Evolutionary conservation across 2,113 vertebrate species (phyloP), one percentile per base, ranked within the genome.

Genomic region (Sebastes fasciatus): DNA sequence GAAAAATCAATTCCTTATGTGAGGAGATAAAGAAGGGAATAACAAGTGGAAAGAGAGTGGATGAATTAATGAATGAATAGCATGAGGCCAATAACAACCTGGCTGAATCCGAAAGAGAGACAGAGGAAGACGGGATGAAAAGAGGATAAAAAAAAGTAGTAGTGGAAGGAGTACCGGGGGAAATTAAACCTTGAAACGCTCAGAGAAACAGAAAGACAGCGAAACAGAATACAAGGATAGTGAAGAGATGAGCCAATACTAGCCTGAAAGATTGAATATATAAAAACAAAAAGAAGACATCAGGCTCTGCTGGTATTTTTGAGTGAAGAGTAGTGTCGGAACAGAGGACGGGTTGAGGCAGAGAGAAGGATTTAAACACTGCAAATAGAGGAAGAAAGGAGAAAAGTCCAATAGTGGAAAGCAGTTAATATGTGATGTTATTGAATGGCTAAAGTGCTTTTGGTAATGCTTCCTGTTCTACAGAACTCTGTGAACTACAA

Each of bases 141-240:
- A 79, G 40, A 42, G 58, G 26, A 71, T 71, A 43, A 68, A 72
- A 79, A 54, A 84, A 65, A 80, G 45, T 81, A 81, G 80, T 75
- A 70, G 69, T 79, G 16, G 26, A 62, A 45, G 74, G 45, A 51
- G 45, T 8, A 68, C 84, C 72, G 26, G 75, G 82, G 82, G 84
- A 91, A 88, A 83, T 87, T 83, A 89, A 81, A 75, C 48, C 34
- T 76, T 66, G 43, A 62, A 84, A 79, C 17, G 34, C 16, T 69
- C 5, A 26, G 57, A 57, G 58, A 48, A 63, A 3, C 10, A 79
- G 19, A 42, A 5, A 8, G 34, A 48, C 3, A 67, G 64, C 26
- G 4, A 60, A 83, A 48, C 34, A 74, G 63, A 58, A 67, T 74
- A 75, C 58, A 61, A 26, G 72, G 21, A 49, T 17, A 74, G 12